A percentile compares a stretch with the other conserved stretches of the same genome.
Conservation (phyloP, 1,140 invertebrate genomes). For the Anadara kagoshimensis region DNA sequence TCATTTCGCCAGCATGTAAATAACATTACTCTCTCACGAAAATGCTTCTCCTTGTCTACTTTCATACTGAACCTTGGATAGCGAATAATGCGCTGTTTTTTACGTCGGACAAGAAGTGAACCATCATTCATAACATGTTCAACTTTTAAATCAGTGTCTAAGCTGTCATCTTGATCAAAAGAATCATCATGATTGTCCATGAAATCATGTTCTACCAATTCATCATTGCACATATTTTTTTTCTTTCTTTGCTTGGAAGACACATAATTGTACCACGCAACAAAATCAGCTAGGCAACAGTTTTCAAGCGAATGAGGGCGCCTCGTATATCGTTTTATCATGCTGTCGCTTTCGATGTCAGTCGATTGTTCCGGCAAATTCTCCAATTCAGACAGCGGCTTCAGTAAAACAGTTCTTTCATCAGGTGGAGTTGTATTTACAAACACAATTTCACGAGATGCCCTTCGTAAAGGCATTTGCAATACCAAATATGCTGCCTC, state of each 20-base stretch:
- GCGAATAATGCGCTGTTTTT: too few relatives aligned
- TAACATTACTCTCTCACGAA: too few relatives aligned
- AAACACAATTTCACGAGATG: constrained; percentile 27
- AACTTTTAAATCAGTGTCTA: too few relatives aligned
- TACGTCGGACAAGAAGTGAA: too few relatives aligned
- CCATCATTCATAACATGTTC: too few relatives aligned
- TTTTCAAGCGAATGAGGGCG: not conserved
- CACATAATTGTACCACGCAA: not conserved
- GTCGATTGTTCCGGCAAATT: too few relatives aligned
- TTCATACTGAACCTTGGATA: too few relatives aligned
- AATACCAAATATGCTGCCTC: constrained; percentile 30
- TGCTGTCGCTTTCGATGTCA: constrained; percentile 1
- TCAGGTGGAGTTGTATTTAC: constrained; percentile 35
- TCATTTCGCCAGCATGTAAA: too few relatives aligned
- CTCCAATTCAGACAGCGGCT: not conserved
- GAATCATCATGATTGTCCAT: not conserved
- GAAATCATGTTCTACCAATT: not conserved
- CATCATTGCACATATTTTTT: too few relatives aligned
- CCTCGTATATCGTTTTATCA: constrained; percentile 1
- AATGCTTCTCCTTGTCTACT: too few relatives aligned
- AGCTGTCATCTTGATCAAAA: too few relatives aligned
- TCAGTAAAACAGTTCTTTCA: constrained; percentile 26
- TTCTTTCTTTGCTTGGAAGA: not conserved
- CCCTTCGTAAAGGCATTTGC: constrained; percentile 26
- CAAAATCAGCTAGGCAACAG: not conserved